These are phyloP conservation scores for Plutella xylostella DNA, from an alignment of 2,888 invertebrate species.

Conservation along the genomic window DNA sequence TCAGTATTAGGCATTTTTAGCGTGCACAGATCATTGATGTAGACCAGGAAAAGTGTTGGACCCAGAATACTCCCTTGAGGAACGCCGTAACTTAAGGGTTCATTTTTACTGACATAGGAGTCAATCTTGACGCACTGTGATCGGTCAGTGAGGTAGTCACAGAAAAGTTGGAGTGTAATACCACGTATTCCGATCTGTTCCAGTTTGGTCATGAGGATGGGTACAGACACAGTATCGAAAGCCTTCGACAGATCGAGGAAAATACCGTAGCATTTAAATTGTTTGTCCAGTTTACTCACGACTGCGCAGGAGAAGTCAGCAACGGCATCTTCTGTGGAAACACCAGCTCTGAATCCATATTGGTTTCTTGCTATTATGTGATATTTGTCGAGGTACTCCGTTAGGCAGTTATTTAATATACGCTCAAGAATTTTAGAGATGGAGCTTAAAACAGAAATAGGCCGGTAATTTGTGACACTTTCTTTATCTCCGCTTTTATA, in stretches of 20 bases:
- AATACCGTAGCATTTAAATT: conserved; percentile 4
- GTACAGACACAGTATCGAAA: conserved; percentile 6
- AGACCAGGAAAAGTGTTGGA: conserved; percentile 1
- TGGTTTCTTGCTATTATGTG: conserved; percentile 9
- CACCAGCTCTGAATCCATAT: conserved; percentile 13
- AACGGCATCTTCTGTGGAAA: conserved; percentile 14
- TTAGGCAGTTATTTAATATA: conserved; percentile 7
- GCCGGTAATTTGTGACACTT: conserved; percentile 6
- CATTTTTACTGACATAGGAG: neutral
- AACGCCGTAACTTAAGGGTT: neutral
- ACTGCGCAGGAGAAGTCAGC: conserved; percentile 4
- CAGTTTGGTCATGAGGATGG: conserved; percentile 7
- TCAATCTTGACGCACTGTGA: conserved; percentile 1
- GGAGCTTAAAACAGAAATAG: conserved; percentile 9
- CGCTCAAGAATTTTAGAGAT: conserved; percentile 10
- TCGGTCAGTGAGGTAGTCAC: conserved; percentile 7
- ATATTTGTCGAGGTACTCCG: conserved; percentile 9
- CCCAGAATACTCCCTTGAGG: conserved; percentile 1
- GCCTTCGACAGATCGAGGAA: conserved; percentile 15
- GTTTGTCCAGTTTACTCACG: conserved; percentile 3
- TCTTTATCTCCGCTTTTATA: conserved; percentile 12
- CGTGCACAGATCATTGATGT: conserved; percentile 1
- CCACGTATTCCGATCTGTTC: conserved; percentile 11
- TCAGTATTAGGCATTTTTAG: neutral
- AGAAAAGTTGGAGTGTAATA: conserved; percentile 8